Conservation (phyloP, 1,140 invertebrate species). For the Amphibalanus amphitrite region DNA sequence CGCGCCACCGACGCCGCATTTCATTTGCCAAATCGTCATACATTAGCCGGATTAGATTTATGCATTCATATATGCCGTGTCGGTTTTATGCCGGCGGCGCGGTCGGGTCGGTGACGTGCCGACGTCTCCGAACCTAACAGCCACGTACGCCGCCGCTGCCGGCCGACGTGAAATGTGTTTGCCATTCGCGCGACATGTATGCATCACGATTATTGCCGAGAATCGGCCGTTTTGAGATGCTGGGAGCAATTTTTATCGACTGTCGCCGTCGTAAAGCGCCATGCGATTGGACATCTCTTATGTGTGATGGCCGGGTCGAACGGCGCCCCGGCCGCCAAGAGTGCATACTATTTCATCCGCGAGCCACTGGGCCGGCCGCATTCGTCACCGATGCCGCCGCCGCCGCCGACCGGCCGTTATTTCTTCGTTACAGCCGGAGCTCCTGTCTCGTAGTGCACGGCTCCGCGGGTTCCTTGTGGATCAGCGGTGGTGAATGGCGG, state of each 20-base stretch:
- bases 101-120: too few species aligned
- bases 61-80: slow-evolving; percentile 1
- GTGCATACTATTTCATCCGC: not conserved
- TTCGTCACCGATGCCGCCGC: not conserved
- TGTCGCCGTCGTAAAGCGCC: not conserved
- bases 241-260: not conserved
- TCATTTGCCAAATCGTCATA: slow-evolving; percentile 1
- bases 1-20: not conserved
- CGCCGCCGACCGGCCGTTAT: not conserved
- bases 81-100: not conserved
- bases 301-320: not conserved
- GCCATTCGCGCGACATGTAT: not conserved
- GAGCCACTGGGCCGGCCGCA: not conserved
- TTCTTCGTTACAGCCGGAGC: not conserved
- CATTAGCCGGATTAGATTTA: not conserved
- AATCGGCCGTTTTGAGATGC: not conserved
- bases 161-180: not conserved
- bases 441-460: not conserved
- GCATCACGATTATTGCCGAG: not conserved
- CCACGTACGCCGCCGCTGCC: too few species aligned
- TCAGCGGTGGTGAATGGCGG: too few species aligned
- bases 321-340: not conserved
- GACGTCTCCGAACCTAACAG: not conserved
- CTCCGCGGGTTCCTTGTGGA: not conserved
- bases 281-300: not conserved